A percentile compares a stretch with the other conserved stretches of the same genome.
Evolutionary conservation across 2,888 invertebrate genomes (phyloP).

Genomic region (Molanna angustata): DNA sequence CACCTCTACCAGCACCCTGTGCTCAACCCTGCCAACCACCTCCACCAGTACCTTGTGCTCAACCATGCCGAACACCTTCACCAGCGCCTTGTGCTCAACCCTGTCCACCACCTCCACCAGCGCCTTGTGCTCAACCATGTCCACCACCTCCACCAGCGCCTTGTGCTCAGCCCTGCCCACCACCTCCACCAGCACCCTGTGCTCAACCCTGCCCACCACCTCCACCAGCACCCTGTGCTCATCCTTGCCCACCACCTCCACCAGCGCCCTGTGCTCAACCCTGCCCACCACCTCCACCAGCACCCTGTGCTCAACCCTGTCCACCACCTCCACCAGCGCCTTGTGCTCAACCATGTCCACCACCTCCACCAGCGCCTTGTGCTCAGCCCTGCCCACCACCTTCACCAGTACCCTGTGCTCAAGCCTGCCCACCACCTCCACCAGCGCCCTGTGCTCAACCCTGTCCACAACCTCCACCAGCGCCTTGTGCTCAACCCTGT

Average conservation of each 20-base stretch:
- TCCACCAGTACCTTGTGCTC: neutral
- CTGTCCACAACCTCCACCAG: neutral
- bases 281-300: neutral
- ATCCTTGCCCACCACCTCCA: neutral
- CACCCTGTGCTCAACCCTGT: neutral
- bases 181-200: neutral
- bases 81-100: neutral
- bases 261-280: neutral
- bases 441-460: neutral
- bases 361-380: neutral
- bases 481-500: neutral
- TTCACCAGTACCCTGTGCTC: neutral
- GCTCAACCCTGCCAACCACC: neutral
- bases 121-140: neutral
- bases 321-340: slow-evolving; percentile 1
- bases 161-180: neutral
- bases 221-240: neutral
- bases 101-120: neutral
- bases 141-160: neutral
- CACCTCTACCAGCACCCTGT: neutral
- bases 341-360: neutral
- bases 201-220: neutral
- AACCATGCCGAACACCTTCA: neutral
- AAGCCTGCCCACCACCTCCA: neutral
- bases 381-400: neutral